A percentile compares a stretch with the other conserved stretches of the same genome.
Conservation (phyloP, 2,797 vertebrate species). For the Enteromius afrohamiltoni region DNA sequence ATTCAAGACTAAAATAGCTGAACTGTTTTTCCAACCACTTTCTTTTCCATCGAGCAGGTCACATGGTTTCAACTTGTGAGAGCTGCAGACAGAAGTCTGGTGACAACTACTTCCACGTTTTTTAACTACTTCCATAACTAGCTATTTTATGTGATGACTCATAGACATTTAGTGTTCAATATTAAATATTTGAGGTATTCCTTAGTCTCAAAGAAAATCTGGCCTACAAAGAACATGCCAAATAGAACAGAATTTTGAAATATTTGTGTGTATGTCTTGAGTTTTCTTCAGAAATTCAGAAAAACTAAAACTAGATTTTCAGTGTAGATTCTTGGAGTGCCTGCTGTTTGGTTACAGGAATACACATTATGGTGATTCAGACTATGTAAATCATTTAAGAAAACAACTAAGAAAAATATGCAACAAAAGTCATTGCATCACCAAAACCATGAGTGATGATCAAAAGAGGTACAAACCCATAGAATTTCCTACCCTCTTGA, state of each 20-base stretch:
- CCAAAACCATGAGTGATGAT: constrained; percentile 18
- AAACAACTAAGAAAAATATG: constrained; percentile 28
- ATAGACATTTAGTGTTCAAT: not conserved
- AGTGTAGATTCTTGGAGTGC: not conserved
- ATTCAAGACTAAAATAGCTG: constrained; percentile 51
- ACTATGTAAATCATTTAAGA: not conserved
- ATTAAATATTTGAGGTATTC: not conserved
- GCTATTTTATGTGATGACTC: not conserved
- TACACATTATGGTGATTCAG: not conserved
- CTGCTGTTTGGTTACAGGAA: constrained; percentile 22
- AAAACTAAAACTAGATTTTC: not conserved
- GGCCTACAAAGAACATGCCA: not conserved
- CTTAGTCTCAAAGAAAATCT: not conserved
- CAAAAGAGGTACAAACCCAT: constrained; percentile 18
- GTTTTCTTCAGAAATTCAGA: not conserved
- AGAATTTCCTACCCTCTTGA: constrained; percentile 6
- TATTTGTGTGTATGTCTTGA: not conserved
- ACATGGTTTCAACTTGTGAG: constrained; percentile 29
- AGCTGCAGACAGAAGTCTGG: not conserved
- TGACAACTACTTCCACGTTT: not conserved
- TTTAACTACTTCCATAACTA: not conserved
- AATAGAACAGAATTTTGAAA: not conserved
- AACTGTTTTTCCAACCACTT: constrained; percentile 57
- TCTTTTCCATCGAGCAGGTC: constrained; percentile 33
- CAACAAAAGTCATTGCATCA: constrained; percentile 9